Evolutionary conservation across 2,797 vertebrate species (phyloP).

Genomic region (Diplodus puntazzo): DNA sequence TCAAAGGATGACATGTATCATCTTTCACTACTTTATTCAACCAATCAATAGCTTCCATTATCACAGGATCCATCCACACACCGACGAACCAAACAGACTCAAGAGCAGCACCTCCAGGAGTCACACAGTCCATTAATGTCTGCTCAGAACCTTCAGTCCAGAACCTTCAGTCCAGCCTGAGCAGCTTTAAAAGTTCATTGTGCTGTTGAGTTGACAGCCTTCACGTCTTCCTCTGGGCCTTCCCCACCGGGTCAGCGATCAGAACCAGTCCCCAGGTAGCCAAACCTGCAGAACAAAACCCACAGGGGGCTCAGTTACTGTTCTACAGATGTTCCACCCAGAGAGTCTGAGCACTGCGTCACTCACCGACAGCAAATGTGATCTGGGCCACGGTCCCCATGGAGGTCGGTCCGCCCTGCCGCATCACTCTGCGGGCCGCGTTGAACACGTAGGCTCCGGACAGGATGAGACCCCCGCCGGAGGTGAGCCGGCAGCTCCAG

Average conservation of each 20-base stretch:
- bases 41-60: background rate
- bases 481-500: slow-evolving; percentile 80
- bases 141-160: background rate
- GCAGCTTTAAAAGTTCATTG: background rate
- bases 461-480: slow-evolving; percentile 74
- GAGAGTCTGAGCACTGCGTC: background rate
- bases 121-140: background rate
- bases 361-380: slow-evolving; percentile 78
- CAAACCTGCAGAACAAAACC: slow-evolving; percentile 68
- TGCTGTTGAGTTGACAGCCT: background rate
- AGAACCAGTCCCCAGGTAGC: slow-evolving; percentile 76
- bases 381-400: slow-evolving; percentile 74
- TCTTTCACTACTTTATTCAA: slow-evolving; percentile 1
- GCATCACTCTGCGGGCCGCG: slow-evolving; percentile 64
- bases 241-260: slow-evolving; percentile 75
- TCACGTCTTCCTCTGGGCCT: slow-evolving; percentile 63
- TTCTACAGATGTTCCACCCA: background rate
- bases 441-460: slow-evolving; percentile 76
- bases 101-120: background rate
- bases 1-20: background rate
- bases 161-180: background rate
- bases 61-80: background rate
- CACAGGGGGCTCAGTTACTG: background rate
- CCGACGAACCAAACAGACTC: background rate
- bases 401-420: slow-evolving; percentile 42